Evolutionary conservation across 2,888 invertebrate genomes (phyloP).

Genomic region (Sinopyrophorus schimmeli): DNA sequence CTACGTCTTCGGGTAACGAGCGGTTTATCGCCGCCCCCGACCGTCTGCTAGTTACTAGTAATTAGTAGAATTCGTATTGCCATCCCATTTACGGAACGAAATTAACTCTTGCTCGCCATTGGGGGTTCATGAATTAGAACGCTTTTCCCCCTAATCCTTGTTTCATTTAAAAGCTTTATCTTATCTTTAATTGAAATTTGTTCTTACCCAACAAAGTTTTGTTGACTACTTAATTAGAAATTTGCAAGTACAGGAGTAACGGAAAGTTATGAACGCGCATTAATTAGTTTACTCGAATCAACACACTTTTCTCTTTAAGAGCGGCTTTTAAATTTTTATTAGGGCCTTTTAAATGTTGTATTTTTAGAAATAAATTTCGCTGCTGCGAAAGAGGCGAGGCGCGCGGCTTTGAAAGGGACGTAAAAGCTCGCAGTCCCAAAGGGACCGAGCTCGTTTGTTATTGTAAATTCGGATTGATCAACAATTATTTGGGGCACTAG

Average conservation of each 20-base stretch:
- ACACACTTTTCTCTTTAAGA: slow-evolving; percentile 10
- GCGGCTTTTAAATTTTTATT: slow-evolving; percentile 19
- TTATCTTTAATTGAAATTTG: slow-evolving; percentile 41
- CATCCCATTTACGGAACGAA: slow-evolving; percentile 40
- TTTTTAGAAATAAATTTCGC: no score
- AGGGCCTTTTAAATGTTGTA: no score
- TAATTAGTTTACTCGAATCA: slow-evolving; percentile 9
- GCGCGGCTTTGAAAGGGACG: no score
- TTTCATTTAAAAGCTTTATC: slow-evolving; percentile 38
- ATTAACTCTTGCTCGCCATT: slow-evolving; percentile 42
- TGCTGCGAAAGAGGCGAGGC: no score
- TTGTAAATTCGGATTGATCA: no score
- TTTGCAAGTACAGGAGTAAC: slow-evolving; percentile 9
- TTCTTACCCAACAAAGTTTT: slow-evolving; percentile 28
- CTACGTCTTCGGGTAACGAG: slow-evolving; percentile 43
- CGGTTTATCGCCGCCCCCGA: slow-evolving; percentile 47
- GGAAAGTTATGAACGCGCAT: slow-evolving; percentile 15
- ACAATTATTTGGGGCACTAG: no score
- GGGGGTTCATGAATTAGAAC: slow-evolving; percentile 38
- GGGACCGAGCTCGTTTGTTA: no score
- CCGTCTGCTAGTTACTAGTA: slow-evolving; percentile 45
- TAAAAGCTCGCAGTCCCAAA: no score
- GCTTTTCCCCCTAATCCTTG: slow-evolving; percentile 38
- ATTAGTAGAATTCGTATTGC: slow-evolving; percentile 47
- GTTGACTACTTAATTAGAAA: slow-evolving; percentile 28